A percentile compares a stretch with the other conserved stretches of the same genome.
These are phyloP conservation scores for Anser brachyrhynchus DNA, from an alignment of 2,113 vertebrate species.

Conservation along the genomic window DNA sequence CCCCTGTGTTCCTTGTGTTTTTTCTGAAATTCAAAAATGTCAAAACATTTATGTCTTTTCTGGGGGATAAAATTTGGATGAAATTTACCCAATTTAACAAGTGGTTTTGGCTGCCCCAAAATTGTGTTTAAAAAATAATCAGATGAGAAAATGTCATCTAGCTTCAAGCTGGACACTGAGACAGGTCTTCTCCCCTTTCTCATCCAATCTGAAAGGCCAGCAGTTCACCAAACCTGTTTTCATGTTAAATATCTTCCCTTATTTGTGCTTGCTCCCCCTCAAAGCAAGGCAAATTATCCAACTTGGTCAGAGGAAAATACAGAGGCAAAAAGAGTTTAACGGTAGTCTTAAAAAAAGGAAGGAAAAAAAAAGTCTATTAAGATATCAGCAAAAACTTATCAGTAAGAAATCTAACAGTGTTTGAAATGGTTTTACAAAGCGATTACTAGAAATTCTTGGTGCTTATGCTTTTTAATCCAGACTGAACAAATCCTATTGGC, in stretches of 20 bases:
- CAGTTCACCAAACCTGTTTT: background rate
- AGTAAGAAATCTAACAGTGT: background rate
- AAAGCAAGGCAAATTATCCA: background rate
- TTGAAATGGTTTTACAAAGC: background rate
- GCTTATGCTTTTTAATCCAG: background rate
- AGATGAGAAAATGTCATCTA: background rate
- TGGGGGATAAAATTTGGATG: fast-evolving
- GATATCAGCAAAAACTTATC: background rate
- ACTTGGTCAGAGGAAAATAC: background rate
- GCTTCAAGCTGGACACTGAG: background rate
- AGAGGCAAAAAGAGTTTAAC: background rate
- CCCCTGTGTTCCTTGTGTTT: background rate
- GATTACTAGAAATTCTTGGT: background rate
- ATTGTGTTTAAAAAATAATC: background rate
- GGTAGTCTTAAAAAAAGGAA: background rate
- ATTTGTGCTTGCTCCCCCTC: background rate
- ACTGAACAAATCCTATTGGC: background rate
- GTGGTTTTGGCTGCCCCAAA: background rate
- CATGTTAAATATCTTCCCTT: background rate
- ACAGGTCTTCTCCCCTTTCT: background rate
- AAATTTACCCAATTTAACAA: background rate
- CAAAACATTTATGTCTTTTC: background rate
- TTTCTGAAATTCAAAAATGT: background rate
- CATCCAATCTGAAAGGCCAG: background rate
- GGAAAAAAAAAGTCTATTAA: background rate